phyloP scores from a whole-genome alignment of 2,113 vertebrate genomes.

The Ailuropoda melanoleuca region DNA sequence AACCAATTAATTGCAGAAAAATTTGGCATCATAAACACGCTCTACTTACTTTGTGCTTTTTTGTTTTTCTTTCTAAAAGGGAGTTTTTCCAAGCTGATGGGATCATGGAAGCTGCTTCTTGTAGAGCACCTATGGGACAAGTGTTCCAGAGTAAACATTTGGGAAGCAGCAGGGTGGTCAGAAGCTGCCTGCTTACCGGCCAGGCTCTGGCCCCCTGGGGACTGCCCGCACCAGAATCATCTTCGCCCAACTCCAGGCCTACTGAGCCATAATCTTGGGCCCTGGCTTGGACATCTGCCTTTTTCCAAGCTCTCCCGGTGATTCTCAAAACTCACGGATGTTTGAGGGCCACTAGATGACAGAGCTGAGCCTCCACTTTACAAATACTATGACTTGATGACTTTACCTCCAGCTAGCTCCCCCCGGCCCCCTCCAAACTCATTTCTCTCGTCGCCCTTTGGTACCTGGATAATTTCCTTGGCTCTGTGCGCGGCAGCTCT shows the following conservation, averaged over 20 bases:
- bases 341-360: background rate
- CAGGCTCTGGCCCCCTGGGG: no score
- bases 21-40: background rate
- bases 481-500: conserved; percentile 7
- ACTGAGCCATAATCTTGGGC: background rate
- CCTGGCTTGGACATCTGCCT: background rate
- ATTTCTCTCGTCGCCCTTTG: conserved; percentile 44
- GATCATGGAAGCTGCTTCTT: background rate
- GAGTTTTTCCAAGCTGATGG: background rate
- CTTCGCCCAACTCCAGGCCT: background rate
- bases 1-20: background rate
- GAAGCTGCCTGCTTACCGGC: background rate
- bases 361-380: background rate
- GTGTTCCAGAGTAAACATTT: background rate
- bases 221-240: background rate
- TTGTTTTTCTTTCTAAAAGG: background rate
- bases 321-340: background rate
- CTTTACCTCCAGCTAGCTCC: conserved; percentile 22
- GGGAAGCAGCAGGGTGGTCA: background rate
- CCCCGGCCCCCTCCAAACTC: background rate
- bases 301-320: background rate
- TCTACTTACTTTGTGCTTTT: background rate
- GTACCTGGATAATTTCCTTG: conserved; percentile 59
- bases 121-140: background rate
- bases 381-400: background rate